Percentiles rank a stretch among this genome's conserved stretches.
Evolutionary conservation across 37 sponge, comb jelly and placozoan genomes (phyloP).

Genomic region (Ianthella basta): DNA sequence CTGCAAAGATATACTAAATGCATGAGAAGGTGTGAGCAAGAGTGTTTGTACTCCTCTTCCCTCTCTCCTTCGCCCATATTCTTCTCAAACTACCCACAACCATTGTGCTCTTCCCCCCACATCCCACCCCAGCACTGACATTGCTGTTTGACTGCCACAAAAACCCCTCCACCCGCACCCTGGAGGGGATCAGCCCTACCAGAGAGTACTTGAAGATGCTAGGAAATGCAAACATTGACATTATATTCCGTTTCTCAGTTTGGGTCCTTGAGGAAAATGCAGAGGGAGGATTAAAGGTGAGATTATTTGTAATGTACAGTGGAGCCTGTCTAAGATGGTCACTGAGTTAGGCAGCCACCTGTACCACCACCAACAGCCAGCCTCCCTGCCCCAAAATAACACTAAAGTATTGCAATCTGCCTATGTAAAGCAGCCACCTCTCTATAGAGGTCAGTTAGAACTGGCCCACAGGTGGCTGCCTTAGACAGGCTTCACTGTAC

Average conservation of each 20-base stretch:
- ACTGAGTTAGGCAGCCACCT: no score
- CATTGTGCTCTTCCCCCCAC: not conserved
- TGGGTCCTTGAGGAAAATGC: conserved; percentile 66
- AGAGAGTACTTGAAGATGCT: conserved; percentile 84
- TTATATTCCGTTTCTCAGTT: conserved; percentile 73
- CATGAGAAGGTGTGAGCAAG: conserved; percentile 11
- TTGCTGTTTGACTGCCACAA: conserved; percentile 45
- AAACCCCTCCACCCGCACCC: conserved; percentile 27
- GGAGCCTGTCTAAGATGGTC: no score
- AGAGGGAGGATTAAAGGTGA: conserved; percentile 37
- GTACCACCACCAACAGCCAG: no score
- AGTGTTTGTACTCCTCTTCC: not conserved
- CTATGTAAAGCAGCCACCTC: no score
- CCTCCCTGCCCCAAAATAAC: no score
- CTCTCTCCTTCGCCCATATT: not conserved
- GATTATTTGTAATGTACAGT: not conserved
- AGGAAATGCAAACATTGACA: conserved; percentile 39
- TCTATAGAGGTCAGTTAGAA: no score
- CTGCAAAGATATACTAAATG: not conserved
- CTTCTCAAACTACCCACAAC: no score
- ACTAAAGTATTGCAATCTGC: no score
- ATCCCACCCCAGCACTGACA: conserved; percentile 39
- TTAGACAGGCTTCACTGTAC: no score
- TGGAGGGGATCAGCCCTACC: conserved; percentile 60
- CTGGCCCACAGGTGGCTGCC: no score